Percentiles rank a stretch among this genome's conserved stretches.
Evolutionary conservation across 2,797 vertebrate species (phyloP).

Genomic region (Scarus forsteni): DNA sequence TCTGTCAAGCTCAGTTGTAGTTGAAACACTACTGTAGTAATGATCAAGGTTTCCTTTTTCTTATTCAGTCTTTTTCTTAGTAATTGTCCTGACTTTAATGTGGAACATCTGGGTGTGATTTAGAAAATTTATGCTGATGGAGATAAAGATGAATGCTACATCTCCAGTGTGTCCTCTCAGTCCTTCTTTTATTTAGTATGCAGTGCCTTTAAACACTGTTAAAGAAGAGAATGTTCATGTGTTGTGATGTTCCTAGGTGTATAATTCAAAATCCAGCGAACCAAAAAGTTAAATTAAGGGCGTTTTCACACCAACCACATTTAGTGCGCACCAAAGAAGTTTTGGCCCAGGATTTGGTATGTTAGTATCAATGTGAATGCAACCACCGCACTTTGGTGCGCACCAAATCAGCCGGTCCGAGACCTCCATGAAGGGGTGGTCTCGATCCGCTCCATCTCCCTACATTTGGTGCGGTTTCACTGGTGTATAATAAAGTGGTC

Average conservation of each 20-base stretch:
- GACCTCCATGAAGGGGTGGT: no score
- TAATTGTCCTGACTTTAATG: slow-evolving; percentile 42
- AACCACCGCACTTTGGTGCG: no score
- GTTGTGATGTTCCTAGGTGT: neutral
- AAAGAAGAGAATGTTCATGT: neutral
- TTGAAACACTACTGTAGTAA: slow-evolving; percentile 47
- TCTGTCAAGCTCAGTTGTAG: slow-evolving; percentile 61
- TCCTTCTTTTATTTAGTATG: slow-evolving; percentile 1
- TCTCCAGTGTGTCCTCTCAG: slow-evolving; percentile 11
- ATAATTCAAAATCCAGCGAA: no score
- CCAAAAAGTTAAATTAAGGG: no score
- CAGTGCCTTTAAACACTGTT: neutral
- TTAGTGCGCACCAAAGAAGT: no score
- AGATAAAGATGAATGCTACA: neutral
- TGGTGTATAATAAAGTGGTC: no score
- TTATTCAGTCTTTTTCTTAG: slow-evolving; percentile 28
- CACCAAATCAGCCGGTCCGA: no score
- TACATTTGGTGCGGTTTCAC: no score
- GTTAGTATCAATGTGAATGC: no score
- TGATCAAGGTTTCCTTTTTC: slow-evolving; percentile 55
- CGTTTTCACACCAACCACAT: no score
- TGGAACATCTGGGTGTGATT: slow-evolving; percentile 43
- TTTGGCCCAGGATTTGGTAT: no score
- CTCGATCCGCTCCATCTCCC: no score
- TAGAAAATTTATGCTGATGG: neutral